phyloP scores from a whole-genome alignment of 2,888 invertebrate species.

The Pilophorus perplexus region DNA sequence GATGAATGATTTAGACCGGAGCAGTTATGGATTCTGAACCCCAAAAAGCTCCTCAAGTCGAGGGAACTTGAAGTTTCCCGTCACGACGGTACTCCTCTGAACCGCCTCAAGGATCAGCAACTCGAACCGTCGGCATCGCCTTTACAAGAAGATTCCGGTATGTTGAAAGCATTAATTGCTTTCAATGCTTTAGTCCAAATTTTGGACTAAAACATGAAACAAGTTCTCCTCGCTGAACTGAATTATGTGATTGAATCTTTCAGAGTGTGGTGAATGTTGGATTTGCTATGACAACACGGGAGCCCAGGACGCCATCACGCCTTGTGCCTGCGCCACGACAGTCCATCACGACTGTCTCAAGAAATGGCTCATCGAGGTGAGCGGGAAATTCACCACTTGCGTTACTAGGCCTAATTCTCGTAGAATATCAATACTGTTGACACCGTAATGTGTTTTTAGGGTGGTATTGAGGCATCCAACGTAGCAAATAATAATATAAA shows the following conservation, averaged over 20 bases:
- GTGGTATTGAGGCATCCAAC: no score
- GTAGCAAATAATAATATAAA: no score
- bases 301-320: conserved; percentile 72
- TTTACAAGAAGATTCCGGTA: conserved; percentile 18
- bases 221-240: conserved; percentile 8
- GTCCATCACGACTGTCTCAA: conserved; percentile 45
- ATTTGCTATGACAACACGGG: conserved; percentile 86
- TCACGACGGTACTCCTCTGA: not conserved
- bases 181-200: no score
- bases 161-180: no score
- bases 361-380: conserved; percentile 85
- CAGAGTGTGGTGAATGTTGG: conserved; percentile 69
- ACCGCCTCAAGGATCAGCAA: conserved; percentile 1
- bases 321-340: conserved; percentile 67
- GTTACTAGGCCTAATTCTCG: no score
- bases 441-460: no score
- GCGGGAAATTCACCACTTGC: no score
- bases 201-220: no score
- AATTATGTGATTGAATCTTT: no score
- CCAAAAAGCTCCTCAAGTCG: conserved; percentile 72
- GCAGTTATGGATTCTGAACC: conserved; percentile 87
- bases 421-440: not conserved
- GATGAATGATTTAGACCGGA: no score
- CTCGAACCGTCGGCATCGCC: conserved; percentile 5
- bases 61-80: conserved; percentile 9